These are phyloP conservation scores for Riptortus pedestris DNA, from an alignment of 1,140 invertebrate species.

Conservation along the genomic window DNA sequence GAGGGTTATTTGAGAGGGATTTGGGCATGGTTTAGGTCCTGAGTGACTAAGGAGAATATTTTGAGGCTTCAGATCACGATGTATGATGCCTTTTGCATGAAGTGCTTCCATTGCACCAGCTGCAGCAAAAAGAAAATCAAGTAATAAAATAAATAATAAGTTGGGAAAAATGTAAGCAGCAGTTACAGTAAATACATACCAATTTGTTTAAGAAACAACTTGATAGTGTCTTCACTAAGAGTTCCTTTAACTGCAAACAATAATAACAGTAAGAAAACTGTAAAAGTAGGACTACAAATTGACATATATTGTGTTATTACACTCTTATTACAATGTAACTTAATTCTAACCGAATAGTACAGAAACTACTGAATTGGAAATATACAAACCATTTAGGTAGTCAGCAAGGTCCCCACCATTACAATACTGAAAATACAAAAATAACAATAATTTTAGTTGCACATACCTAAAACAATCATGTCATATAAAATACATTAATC, in stretches of 20 bases:
- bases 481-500: too few relatives aligned
- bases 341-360: neutral
- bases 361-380: too few relatives aligned
- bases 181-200: conserved; percentile 41
- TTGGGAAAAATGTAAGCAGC: neutral
- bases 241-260: conserved; percentile 66
- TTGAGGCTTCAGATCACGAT: conserved; percentile 96
- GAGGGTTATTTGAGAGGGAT: conserved; percentile 80
- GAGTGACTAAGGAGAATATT: conserved; percentile 86
- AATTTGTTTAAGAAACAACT: conserved; percentile 87
- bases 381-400: conserved; percentile 71
- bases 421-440: conserved; percentile 65
- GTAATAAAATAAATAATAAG: neutral
- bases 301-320: too few relatives aligned
- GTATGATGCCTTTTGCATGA: conserved; percentile 92
- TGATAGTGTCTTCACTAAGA: conserved; percentile 92
- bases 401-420: conserved; percentile 98
- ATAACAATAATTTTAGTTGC: too few relatives aligned
- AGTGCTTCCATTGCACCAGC: conserved; percentile 94
- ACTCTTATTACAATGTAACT: too few relatives aligned
- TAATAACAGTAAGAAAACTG: too few relatives aligned
- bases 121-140: conserved; percentile 35
- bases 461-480: too few relatives aligned
- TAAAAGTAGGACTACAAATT: too few relatives aligned
- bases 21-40: conserved; percentile 64